phyloP scores from a whole-genome alignment of 2,888 invertebrate species.

The Aethes cnicana region DNA sequence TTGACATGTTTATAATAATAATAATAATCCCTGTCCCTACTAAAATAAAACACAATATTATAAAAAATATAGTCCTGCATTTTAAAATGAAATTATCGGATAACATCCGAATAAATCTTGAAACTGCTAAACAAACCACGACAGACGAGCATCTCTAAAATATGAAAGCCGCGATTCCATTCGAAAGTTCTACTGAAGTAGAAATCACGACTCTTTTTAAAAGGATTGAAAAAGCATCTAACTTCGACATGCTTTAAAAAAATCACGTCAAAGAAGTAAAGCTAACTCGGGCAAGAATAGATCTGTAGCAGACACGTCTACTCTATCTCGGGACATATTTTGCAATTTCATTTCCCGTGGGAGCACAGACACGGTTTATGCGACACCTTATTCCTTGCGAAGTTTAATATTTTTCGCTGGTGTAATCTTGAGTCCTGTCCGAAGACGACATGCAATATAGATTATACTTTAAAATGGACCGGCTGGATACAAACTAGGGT shows the following conservation, averaged over 20 bases:
- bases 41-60: too few relatives aligned
- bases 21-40: too few relatives aligned
- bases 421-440: conserved; percentile 57
- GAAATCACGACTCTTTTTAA: not conserved
- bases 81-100: too few relatives aligned
- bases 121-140: too few relatives aligned
- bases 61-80: too few relatives aligned
- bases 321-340: conserved; percentile 64
- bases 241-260: conserved; percentile 2
- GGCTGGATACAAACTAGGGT: conserved; percentile 12
- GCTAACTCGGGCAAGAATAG: conserved; percentile 34
- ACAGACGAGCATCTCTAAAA: too few relatives aligned
- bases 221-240: conserved; percentile 6
- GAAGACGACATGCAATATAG: conserved; percentile 38
- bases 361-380: conserved; percentile 52
- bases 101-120: too few relatives aligned
- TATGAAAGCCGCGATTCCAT: too few relatives aligned
- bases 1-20: too few relatives aligned
- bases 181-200: not conserved
- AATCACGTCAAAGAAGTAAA: conserved; percentile 6
- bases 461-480: conserved; percentile 39
- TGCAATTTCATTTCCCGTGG: conserved; percentile 75
- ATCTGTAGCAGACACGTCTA: conserved; percentile 51
- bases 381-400: conserved; percentile 63
- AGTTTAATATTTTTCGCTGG: conserved; percentile 60